Conservation (phyloP, 2,888 invertebrate genomes). For the Biston stratarius region DNA sequence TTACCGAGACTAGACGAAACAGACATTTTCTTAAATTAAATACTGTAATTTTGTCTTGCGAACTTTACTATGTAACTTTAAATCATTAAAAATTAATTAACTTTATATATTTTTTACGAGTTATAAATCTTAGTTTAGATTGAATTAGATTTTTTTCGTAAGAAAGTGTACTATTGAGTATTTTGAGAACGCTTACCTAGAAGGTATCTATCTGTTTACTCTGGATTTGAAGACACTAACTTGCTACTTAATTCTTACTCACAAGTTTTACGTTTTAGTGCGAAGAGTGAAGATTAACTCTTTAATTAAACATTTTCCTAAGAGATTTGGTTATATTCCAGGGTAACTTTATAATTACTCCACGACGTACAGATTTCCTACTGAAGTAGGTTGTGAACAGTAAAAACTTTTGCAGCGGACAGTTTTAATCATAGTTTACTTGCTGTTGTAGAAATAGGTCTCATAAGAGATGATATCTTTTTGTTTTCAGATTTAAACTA, state of each 20-base stretch:
- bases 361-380: background rate
- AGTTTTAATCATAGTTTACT: background rate
- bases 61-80: too few species aligned
- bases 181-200: too few species aligned
- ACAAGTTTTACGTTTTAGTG: constrained; percentile 14
- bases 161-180: constrained; percentile 17
- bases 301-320: constrained; percentile 29
- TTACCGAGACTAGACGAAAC: too few species aligned
- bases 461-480: too few species aligned
- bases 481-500: too few species aligned
- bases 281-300: constrained; percentile 15
- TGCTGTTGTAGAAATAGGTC: too few species aligned
- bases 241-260: constrained; percentile 9
- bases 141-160: constrained; percentile 2
- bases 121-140: background rate
- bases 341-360: constrained; percentile 16
- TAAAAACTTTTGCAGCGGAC: constrained; percentile 31
- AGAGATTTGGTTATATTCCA: constrained; percentile 20
- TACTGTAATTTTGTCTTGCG: too few species aligned
- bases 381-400: constrained; percentile 41
- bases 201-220: too few species aligned
- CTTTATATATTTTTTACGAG: background rate
- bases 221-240: background rate
- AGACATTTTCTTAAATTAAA: too few species aligned
- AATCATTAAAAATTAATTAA: too few species aligned